Base-by-base conservation (phyloP, 2,113 vertebrate genomes). In the Asarcornis scutulata region DNA sequence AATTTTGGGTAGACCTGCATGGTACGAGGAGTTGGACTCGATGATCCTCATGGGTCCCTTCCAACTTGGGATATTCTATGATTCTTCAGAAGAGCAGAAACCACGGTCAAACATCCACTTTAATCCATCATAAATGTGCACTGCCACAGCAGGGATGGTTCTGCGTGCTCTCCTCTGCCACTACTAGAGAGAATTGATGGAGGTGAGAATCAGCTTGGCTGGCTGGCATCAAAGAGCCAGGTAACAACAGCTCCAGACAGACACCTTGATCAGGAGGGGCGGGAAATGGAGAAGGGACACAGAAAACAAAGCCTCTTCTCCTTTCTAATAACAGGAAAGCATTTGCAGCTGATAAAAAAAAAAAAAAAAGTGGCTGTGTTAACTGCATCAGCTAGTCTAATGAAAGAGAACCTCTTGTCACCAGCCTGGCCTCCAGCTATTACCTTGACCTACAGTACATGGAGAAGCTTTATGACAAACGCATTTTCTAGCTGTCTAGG, bases 341-440 rank as follows among this genome's bases (percentile, higher is more conserved):
- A 68, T 63, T 17, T 84, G 48, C 69, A 92, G 74, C 86, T 72
- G 66, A 92, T 89, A 7, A 60, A n/a, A 64, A 55, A 44, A 44
- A 44, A 63, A 81, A 63, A 29, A 38, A 34, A 50, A 42, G 20
- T 36, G 36, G 8, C 50, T 74, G 53, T 31, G 58, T 69, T 90
- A 86, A 91, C 75, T 74, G 8, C 21, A 83, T 6, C 56, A 86
- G 36, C 73, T 14, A 56, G 15, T 23, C n/a, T 68, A 72, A 91
- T 46, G 74, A 80, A 27, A 52, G 44, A 86, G 40, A 88, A 48
- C 10, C 1, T 6, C 55, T 72, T 38, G n/a, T 81, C 44, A 78
- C 20, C 81, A 89, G 77, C 48, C 77, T 85, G 66, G 94, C 84
- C 86, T 89, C 83, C 72, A 60, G 87, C 66, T 77, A 93, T 59